A percentile compares a stretch with the other conserved stretches of the same genome.
These are phyloP conservation scores for Hozukius guyotensis DNA, from an alignment of 2,797 vertebrate species.

Conservation along the genomic window DNA sequence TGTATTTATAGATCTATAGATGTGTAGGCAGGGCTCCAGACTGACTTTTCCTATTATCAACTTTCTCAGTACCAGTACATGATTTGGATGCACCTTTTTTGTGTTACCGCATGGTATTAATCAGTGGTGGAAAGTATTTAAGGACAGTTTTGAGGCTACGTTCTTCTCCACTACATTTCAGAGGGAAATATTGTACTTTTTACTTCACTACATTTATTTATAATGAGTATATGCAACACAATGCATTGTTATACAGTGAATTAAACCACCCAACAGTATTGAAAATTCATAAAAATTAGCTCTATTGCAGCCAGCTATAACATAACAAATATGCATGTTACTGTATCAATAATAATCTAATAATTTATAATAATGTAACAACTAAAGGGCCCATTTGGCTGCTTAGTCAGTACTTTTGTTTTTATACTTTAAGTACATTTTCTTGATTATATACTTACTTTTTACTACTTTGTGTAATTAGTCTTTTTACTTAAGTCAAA, in stretches of 20 bases:
- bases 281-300: no score
- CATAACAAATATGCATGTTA: no score
- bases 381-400: background rate
- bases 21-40: background rate
- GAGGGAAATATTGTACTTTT: no score
- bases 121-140: background rate
- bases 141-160: rapidly evolving
- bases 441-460: background rate
- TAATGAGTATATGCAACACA: no score
- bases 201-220: no score
- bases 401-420: background rate
- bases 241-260: no score
- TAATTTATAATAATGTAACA: background rate
- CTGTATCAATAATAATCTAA: no score
- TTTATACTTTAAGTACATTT: background rate
- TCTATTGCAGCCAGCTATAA: no score
- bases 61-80: background rate
- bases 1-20: slow-evolving; percentile 8
- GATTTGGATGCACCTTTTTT: background rate
- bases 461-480: background rate
- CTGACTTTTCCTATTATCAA: background rate
- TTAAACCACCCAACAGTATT: no score
- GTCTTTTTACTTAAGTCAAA: background rate
- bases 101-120: background rate
- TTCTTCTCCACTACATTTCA: no score